Evolutionary conservation across 2,888 invertebrate species (phyloP), one percentile per base, ranked within the genome.

Genomic region (Salticus scenicus): DNA sequence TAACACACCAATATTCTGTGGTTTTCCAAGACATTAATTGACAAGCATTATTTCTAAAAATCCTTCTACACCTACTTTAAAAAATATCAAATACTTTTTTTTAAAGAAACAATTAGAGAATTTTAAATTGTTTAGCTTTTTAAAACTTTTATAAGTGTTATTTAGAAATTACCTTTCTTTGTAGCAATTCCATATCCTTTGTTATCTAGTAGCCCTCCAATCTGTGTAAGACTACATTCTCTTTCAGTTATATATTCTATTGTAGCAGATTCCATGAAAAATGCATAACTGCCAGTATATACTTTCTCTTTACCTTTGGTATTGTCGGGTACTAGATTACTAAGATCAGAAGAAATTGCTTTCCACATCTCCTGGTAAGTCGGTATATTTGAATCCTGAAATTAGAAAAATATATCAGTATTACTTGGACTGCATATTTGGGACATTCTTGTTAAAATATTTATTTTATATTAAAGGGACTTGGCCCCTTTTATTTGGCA

Each of bases 171-270:
- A 87, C 87, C 84, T 80, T 78, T 96, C 14, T 96, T 97, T 92
- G 97, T 95, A 7, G 97, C 98, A 87, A 98, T 97, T 72, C 98
- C 98, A 90, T 98, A 98, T 89, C 98, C 87, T 70, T 87, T 87
- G 17, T 31, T 74, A 86, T 93, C 93, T 0, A 93, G 90, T 14
- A 92, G 90, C 0, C 92, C 92, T 1, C 93, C 93, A 66, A 93
- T 92, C 89, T 92, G 92, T 78, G 92, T 92, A 28, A 93, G 89
- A 41, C 92, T 91, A 89, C 93, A 93, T 87, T 92, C 90, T 70
- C 92, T 87, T 89, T 91, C 89, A 82, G 91, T 89, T 57, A 90
- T 90, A 88, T 92, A 93, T 88, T 93, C 93, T 41, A 93, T 91
- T 30, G 92, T 92, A 1, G 92, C 91, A 24, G 92, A 92, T 89